Conservation (phyloP, 2,888 invertebrate species). For the Dilophus febrilis region DNA sequence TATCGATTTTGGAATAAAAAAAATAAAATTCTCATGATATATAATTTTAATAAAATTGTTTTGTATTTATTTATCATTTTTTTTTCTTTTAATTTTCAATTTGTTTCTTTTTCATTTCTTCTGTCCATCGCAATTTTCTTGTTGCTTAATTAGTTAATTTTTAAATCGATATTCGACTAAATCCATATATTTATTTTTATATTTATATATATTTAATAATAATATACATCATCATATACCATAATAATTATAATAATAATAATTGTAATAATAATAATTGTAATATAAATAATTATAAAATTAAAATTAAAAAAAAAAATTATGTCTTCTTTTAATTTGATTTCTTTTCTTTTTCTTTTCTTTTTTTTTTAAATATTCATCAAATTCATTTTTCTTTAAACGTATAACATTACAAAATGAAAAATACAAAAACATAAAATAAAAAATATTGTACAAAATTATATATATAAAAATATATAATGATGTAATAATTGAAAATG, state of each 20-base stretch:
- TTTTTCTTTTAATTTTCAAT: too few species aligned
- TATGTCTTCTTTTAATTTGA: too few species aligned
- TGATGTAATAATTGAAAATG: constrained; percentile 1
- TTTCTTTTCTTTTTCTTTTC: neutral
- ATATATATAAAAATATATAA: neutral
- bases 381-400: neutral
- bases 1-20: too few species aligned
- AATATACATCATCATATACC: too few species aligned
- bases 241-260: neutral
- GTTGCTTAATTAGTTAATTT: too few species aligned
- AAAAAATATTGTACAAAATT: neutral
- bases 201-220: too few species aligned
- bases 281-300: too few species aligned
- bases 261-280: neutral
- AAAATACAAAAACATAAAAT: neutral
- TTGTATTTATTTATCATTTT: neutral
- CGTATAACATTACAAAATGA: neutral
- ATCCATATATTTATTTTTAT: neutral
- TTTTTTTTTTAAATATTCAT: neutral
- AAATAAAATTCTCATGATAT: constrained; percentile 1
- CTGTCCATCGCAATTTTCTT: too few species aligned
- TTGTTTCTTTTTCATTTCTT: neutral
- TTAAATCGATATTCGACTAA: constrained; percentile 3
- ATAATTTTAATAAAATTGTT: constrained; percentile 3
- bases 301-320: too few species aligned